Evolutionary conservation across 2,113 vertebrate species (phyloP).

Genomic region (Zosterops lateralis): DNA sequence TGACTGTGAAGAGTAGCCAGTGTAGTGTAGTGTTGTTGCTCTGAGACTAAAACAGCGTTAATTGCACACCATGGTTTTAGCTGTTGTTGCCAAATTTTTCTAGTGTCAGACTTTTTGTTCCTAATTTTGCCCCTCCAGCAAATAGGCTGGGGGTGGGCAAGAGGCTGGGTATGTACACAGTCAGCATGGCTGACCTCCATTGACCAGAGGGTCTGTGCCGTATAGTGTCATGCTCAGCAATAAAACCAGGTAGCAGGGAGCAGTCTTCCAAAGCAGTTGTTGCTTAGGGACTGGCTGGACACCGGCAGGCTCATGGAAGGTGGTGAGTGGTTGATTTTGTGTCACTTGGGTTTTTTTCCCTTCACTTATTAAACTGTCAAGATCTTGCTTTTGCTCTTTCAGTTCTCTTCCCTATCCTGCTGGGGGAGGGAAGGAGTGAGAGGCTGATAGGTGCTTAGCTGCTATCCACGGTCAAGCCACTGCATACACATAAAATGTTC

Average conservation of each 20-base stretch:
- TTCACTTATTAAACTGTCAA: background rate
- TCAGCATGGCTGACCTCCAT: background rate
- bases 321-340: background rate
- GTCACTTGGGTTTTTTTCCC: background rate
- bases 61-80: background rate
- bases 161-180: background rate
- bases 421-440: fast-evolving
- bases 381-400: background rate
- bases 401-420: background rate
- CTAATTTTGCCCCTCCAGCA: background rate
- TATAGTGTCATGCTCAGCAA: background rate
- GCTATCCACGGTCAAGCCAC: background rate
- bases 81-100: background rate
- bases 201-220: background rate
- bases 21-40: background rate
- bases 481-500: background rate
- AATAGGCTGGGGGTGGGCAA: background rate
- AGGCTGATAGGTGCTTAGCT: background rate
- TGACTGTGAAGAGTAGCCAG: background rate
- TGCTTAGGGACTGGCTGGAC: background rate
- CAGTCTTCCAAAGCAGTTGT: background rate
- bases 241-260: background rate
- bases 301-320: fast-evolving
- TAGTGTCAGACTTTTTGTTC: background rate
- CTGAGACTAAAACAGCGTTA: background rate